phyloP scores from a whole-genome alignment of 1,140 invertebrate species.

The Nixonia krombeini region DNA sequence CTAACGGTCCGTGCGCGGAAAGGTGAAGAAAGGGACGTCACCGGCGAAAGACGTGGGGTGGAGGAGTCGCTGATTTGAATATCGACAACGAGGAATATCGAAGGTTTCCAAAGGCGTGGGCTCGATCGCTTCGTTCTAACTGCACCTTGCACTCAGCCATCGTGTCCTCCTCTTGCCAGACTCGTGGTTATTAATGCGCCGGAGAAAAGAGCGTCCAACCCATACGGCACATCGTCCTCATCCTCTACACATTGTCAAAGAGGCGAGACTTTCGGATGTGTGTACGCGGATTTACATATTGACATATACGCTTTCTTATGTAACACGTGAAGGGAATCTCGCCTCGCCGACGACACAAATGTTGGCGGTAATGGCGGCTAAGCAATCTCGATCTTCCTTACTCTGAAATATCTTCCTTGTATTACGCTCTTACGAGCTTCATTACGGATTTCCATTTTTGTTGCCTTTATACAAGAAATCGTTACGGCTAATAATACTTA shows the following conservation, averaged over 20 bases:
- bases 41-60: slow-evolving; percentile 9
- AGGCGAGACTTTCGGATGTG: slow-evolving; percentile 34
- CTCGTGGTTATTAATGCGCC: too few relatives aligned
- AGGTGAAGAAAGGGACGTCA: slow-evolving; percentile 13
- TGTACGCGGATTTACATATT: slow-evolving; percentile 27
- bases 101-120: slow-evolving; percentile 19
- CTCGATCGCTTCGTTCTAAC: slow-evolving; percentile 15
- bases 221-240: too few relatives aligned
- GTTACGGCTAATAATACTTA: too few relatives aligned
- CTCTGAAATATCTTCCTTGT: too few relatives aligned
- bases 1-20: slow-evolving; percentile 8
- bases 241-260: slow-evolving; percentile 21
- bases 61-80: slow-evolving; percentile 9
- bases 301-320: slow-evolving; percentile 22
- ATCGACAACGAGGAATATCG: slow-evolving; percentile 10
- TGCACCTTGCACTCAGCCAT: slow-evolving; percentile 29
- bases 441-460: too few relatives aligned
- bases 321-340: slow-evolving; percentile 13
- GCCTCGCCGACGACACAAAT: too few relatives aligned
- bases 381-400: too few relatives aligned
- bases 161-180: too few relatives aligned
- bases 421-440: too few relatives aligned
- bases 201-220: slow-evolving; percentile 24
- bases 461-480: too few relatives aligned
- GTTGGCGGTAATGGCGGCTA: too few relatives aligned